Evolutionary conservation across 1,140 invertebrate species (phyloP).

Genomic region (Bombus superbus): DNA sequence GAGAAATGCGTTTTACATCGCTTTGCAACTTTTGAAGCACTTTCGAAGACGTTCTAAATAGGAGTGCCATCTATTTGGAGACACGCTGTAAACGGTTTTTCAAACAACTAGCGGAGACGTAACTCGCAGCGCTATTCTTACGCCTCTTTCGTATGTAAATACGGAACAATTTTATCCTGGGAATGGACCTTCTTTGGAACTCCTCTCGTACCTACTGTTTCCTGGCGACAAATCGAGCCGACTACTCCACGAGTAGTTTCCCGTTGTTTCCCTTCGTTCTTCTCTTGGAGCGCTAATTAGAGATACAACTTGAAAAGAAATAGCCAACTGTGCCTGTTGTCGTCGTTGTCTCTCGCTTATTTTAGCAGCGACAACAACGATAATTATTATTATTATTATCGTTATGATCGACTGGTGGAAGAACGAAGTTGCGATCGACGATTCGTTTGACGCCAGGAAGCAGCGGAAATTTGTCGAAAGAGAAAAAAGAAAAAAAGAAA

Average conservation of each 20-base stretch:
- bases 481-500: neutral
- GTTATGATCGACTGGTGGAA: neutral
- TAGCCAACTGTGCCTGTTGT: neutral
- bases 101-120: neutral
- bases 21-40: constrained; percentile 8
- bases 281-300: neutral
- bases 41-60: constrained; percentile 19
- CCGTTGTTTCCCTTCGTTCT: neutral
- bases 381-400: too few relatives aligned
- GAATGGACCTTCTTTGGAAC: constrained; percentile 48
- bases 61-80: neutral
- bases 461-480: neutral
- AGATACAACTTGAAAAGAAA: neutral
- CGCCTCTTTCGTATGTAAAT: constrained; percentile 38
- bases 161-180: constrained; percentile 37
- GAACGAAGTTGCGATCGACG: neutral
- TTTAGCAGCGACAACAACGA: too few relatives aligned
- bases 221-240: constrained; percentile 32
- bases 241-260: too few relatives aligned
- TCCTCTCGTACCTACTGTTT: constrained; percentile 32
- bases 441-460: constrained; percentile 24
- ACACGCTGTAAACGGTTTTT: neutral
- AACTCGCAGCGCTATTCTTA: constrained; percentile 26
- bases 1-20: constrained; percentile 13
- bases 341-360: too few relatives aligned